phyloP scores from a whole-genome alignment of 1,140 invertebrate genomes.

The Drosophila ironensis region DNA sequence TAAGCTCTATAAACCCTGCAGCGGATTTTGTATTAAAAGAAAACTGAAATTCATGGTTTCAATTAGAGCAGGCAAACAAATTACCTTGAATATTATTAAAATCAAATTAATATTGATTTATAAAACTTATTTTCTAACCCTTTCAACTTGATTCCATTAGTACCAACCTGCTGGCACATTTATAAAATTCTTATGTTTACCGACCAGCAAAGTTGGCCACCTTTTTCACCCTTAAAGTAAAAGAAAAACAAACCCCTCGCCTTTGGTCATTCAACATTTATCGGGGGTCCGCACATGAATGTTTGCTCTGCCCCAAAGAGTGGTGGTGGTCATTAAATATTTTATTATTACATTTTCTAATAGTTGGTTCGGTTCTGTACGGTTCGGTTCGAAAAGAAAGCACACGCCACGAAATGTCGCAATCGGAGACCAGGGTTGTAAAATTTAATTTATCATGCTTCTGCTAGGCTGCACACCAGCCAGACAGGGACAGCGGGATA shows the following conservation, averaged over 20 bases:
- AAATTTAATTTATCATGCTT: conserved; percentile 70
- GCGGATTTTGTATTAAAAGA: no score
- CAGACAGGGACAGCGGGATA: conserved; percentile 8
- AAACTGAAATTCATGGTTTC: no score
- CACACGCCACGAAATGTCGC: conserved; percentile 36
- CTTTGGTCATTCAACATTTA: conserved; percentile 36
- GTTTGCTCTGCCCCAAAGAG: conserved; percentile 26
- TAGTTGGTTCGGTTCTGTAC: no score
- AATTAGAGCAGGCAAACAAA: no score
- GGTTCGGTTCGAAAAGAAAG: no score
- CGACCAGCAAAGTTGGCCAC: not conserved
- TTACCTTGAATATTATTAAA: no score
- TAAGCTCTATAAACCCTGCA: no score
- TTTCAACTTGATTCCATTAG: not conserved
- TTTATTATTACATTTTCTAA: conserved; percentile 56
- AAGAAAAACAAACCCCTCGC: conserved; percentile 7
- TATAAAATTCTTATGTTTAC: not conserved
- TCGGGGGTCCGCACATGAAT: conserved; percentile 13
- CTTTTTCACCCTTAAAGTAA: not conserved
- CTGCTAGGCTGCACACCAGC: conserved; percentile 53
- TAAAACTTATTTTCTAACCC: no score
- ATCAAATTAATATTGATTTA: no score
- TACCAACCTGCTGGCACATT: not conserved
- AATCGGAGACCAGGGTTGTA: conserved; percentile 26
- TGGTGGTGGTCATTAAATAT: conserved; percentile 45